Evolutionary conservation across 2,888 invertebrate genomes (phyloP).

Genomic region (Drosophila dives): DNA sequence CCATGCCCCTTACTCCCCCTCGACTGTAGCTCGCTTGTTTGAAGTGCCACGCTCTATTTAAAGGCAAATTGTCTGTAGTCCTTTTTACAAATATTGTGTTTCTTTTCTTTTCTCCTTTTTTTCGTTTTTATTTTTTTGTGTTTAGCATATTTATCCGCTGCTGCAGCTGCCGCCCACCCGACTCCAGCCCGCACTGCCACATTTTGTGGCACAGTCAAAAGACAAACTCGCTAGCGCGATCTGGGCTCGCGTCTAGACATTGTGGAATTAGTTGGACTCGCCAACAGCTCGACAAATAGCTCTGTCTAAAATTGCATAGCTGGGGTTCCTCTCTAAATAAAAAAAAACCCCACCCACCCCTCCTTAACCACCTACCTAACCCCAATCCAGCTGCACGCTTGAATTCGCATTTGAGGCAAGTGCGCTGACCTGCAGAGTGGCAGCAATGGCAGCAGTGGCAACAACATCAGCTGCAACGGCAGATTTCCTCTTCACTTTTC

Average conservation of each 20-base stretch:
- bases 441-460: slow-evolving; percentile 20
- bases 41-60: slow-evolving; percentile 81
- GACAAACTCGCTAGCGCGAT: slow-evolving; percentile 61
- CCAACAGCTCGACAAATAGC: slow-evolving; percentile 63
- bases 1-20: neutral
- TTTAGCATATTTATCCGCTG: slow-evolving; percentile 66
- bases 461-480: neutral
- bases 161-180: slow-evolving; percentile 35
- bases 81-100: slow-evolving; percentile 77
- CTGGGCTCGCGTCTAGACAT: slow-evolving; percentile 64
- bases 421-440: slow-evolving; percentile 60
- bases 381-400: slow-evolving; percentile 27
- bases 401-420: slow-evolving; percentile 55
- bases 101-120: slow-evolving; percentile 23
- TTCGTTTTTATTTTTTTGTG: neutral
- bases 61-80: slow-evolving; percentile 81
- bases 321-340: neutral
- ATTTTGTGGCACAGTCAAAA: slow-evolving; percentile 57
- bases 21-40: slow-evolving; percentile 60
- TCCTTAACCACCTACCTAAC: neutral
- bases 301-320: slow-evolving; percentile 62
- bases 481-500: neutral
- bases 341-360: neutral
- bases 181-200: neutral
- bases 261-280: slow-evolving; percentile 61